These are phyloP conservation scores for Sebastes jordani DNA, from an alignment of 2,797 vertebrate genomes.

Conservation along the genomic window DNA sequence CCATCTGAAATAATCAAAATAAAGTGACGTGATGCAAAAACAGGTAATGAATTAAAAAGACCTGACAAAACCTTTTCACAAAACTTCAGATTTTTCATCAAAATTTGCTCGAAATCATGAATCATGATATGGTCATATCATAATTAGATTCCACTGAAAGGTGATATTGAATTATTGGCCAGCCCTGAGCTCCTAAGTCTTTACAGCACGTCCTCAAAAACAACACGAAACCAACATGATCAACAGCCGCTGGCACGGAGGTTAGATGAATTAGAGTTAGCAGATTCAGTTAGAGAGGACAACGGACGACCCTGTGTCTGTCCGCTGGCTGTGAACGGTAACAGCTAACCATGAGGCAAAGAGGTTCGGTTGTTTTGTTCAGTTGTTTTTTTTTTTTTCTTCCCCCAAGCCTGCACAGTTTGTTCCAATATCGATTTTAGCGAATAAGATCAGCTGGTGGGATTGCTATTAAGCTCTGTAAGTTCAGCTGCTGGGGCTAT, in stretches of 20 bases:
- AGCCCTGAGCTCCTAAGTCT: not conserved
- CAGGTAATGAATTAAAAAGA: not conserved
- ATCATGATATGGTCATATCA: not conserved
- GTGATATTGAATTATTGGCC: not conserved
- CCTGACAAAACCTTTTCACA: not conserved
- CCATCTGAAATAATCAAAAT: not conserved
- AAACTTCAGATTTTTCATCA: not conserved
- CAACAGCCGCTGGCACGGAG: constrained; percentile 28
- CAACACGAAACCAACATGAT: constrained; percentile 21
- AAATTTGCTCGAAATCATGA: not conserved
- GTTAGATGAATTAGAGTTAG: constrained; percentile 35
- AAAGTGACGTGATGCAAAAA: not conserved
- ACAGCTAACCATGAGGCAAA: not conserved
- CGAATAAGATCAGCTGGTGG: constrained; percentile 47
- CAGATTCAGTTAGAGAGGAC: constrained; percentile 38
- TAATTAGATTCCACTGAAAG: not conserved
- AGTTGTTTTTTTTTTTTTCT: not conserved
- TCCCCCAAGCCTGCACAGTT: not conserved
- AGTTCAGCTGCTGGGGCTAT: constrained; percentile 37
- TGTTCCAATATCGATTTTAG: constrained; percentile 48
- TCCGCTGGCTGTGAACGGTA: not conserved
- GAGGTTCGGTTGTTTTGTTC: constrained; percentile 13
- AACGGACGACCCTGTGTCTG: not conserved
- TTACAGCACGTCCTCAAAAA: constrained; percentile 14
- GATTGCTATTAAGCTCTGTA: constrained; percentile 25